Evolutionary conservation across 2,888 invertebrate species (phyloP).

Genomic region (Melieria crassipennis): DNA sequence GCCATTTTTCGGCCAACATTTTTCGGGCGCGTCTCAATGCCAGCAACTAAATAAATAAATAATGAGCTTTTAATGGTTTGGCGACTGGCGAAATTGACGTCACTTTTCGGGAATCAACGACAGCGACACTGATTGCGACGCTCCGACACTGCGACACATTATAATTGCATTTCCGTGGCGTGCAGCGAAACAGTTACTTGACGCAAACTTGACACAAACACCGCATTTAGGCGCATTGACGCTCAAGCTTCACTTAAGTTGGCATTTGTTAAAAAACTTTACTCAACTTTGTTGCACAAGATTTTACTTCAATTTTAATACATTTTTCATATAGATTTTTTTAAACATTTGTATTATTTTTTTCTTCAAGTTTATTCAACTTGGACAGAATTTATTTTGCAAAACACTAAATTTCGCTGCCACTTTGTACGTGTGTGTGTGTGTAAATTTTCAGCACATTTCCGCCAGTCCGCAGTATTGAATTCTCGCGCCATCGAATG

Average conservation of each 20-base stretch:
- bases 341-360: too few species aligned
- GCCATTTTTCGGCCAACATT: conserved; percentile 40
- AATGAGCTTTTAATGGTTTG: conserved; percentile 35
- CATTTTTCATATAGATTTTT: too few species aligned
- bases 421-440: background rate
- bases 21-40: conserved; percentile 1
- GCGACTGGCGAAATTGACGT: conserved; percentile 30
- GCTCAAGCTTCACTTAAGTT: background rate
- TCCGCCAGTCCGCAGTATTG: too few species aligned
- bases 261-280: background rate
- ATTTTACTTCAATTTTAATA: too few species aligned
- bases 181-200: background rate
- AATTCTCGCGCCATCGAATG: too few species aligned
- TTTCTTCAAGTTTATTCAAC: too few species aligned
- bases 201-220: background rate
- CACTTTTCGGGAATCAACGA: conserved; percentile 17
- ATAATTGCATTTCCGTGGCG: conserved; percentile 5
- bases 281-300: too few species aligned
- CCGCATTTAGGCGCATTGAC: conserved; percentile 8
- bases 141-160: background rate
- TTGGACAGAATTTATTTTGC: background rate
- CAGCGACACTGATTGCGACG: background rate
- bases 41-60: conserved; percentile 34
- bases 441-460: background rate
- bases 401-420: background rate